Evolutionary conservation across 2,797 vertebrate species (phyloP), one percentile per base, ranked within the genome.

Genomic region (Gymnoscopelus braueri): DNA sequence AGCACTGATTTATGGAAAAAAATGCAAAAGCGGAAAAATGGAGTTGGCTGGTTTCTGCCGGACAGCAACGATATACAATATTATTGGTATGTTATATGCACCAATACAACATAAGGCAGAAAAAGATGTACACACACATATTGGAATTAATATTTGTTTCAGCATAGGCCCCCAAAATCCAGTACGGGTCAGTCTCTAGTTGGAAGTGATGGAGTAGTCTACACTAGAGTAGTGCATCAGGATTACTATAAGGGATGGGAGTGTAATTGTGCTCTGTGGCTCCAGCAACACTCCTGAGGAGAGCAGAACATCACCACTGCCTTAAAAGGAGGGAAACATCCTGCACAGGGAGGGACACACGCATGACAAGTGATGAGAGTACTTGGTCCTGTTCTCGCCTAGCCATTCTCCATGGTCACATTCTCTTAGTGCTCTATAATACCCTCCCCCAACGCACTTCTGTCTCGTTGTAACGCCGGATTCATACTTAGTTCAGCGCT

Each of bases 261-360:
- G 54, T 63, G 54, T 77, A 81, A 81, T 85, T 74, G 60, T 72
- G 65, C 67, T 80, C 58, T 80, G 76, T 82, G 73, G 71, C 62
- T 74, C 60, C 55, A 69, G 75, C 81, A 83, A 72, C 79, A 52
- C 60, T 69, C 67, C 73, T 69, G 67, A 77, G 76, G 69, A 88
- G 74, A 84, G 73, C 70, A 76, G 73, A 84, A 79, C 76, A 84
- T 83, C 68, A 55, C 58, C 35, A 63, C 80, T 89, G 86, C 91
- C 92, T 89, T 93, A 93, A 92, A 93, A 91, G 91, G 92, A 87
- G 72, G 86, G 75, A 80, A 84, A 85, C 76, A 77, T 85, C 80
- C 78, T 69, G 65, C 74, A 32, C 65, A 60, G 64, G 39, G 39
- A 63, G 72, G 81, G 69, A 75, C 72, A 64, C 78, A 80, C 74